Evolutionary conservation across 2,797 vertebrate species (phyloP), one percentile per base, ranked within the genome.

Genomic region (Acropternis orthonyx): DNA sequence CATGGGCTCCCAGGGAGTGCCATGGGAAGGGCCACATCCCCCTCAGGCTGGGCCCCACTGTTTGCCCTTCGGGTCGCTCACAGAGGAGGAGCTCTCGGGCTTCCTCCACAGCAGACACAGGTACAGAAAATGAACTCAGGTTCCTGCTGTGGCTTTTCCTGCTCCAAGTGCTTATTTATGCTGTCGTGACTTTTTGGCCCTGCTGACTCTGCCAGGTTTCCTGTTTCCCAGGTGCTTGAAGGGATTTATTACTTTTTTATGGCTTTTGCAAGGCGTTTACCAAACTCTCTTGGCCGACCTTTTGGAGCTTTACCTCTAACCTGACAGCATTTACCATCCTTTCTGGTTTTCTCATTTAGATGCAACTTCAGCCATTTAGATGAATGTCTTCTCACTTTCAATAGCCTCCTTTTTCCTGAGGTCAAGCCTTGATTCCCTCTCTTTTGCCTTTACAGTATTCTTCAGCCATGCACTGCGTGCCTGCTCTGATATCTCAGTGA

Each of bases 231-330:
- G 52, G 71, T 82, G 67, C 89, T 85, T 88, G 89, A 86, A 73
- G 77, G 36, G 81, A 69, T 92, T 89, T 94, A 93, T 82, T 78
- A 32, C 81, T 23, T 56, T 75, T 81, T 87, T 73, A 85, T 73
- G 78, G 67, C 52, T 89, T 66, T 43, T 66, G 63, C 86, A 82
- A 91, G 84, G 78, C 4, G 1, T 92, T 89, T 84, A 91, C 88
- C 48, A 69, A 75, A 82, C 74, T 79, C 52, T 81, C 49, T 75
- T 55, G 46, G 55, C 71, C 0, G 7, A 69, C 91, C 81, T 85
- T 65, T 82, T 89, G 59, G 77, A 91, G 66, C 55, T 92, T 90
- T 94, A 84, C 86, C 55, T 95, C 84, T 91, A 87, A 87, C 84
- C 86, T 90, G 63, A 59, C 71, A 92, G 74, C 52, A 34, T 82